Base-by-base conservation (phyloP, 37 sponge, comb jelly and placozoan species). In the Axinella damicornis region DNA sequence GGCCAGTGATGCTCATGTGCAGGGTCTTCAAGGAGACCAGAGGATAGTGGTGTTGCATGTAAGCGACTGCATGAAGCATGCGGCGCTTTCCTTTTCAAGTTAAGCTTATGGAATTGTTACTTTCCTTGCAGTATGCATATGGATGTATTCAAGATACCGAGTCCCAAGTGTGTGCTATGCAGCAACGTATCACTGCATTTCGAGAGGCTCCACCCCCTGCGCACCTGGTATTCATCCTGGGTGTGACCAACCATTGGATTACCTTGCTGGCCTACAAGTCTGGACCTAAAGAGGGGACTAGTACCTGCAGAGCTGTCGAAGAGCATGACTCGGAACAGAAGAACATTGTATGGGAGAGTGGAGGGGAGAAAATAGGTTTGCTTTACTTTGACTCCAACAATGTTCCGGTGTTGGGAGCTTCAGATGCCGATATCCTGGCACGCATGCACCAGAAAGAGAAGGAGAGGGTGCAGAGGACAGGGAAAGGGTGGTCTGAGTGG, bases 241-340 rank as follows among this genome's bases (percentile, higher is more conserved):
- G 90, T 40, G 85, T 90, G 22, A 84, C 83, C 46, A 85, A 90
- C 65, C 90, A 90, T 68, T 90, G 90, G 90, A 67, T 84, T 4
- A 30, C 80, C 11, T 41, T 84, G 28, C 59, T 79, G 36, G 80
- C 81, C 37, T 65, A 77, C 58, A 78, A 72, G 22, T 46, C 46
- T 46, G 24, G 46, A 53, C 38, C 32, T 27, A 20, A 13, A 20
- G 55, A 59, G n/a, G 19, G 20, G 55, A 21, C 27, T 37, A 36
- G 55, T 1, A 36, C 22, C 13, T 11, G 65, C 2, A 62, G 46
- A 4, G 40, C 32, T 39, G 18, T 37, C 27, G 21, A 11, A 9
- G 17, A 32, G n/a, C 39, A 15, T 22, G 22, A 34, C 36, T 53
- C 56, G 2, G 53, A 41, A 52, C 18, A 28, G 16, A 20, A 27